Conservation (phyloP, 2,797 vertebrate species). For the Cygnus olor region DNA sequence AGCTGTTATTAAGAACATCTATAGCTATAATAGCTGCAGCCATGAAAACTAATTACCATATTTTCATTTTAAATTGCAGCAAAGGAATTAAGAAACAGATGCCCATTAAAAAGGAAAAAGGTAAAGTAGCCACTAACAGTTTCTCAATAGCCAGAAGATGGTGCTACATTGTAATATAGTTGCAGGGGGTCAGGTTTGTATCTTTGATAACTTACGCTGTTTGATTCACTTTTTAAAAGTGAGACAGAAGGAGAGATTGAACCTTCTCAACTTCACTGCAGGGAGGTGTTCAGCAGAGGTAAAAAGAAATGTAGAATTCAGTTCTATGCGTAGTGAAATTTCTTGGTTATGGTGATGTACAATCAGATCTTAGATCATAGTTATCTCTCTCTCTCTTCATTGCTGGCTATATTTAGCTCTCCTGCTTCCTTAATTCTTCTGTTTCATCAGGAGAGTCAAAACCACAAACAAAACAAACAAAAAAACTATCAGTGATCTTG, state of each 20-base stretch:
- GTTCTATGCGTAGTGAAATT: neutral
- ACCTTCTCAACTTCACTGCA: neutral
- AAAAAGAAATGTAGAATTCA: neutral
- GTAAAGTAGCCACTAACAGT: neutral
- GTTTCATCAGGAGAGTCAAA: neutral
- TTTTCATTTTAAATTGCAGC: slow-evolving; percentile 32
- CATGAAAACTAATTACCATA: neutral
- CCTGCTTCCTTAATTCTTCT: neutral
- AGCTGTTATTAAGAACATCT: slow-evolving; percentile 29
- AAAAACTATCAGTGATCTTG: neutral
- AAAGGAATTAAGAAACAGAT: slow-evolving; percentile 22
- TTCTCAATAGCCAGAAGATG: slow-evolving; percentile 77
- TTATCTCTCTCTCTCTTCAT: neutral
- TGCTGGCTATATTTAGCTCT: neutral
- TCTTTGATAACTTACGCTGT: neutral
- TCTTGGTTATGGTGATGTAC: neutral
- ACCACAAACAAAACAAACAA: neutral
- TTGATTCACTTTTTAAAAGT: neutral
- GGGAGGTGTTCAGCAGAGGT: neutral
- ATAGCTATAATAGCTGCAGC: neutral
- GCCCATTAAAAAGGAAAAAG: neutral
- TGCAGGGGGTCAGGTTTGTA: slow-evolving; percentile 13
- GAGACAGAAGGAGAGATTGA: slow-evolving; percentile 11
- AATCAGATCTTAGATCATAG: neutral
- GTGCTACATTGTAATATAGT: slow-evolving; percentile 75